Evolutionary conservation across 2,888 invertebrate species (phyloP).

Genomic region (Matsumyia berberina): DNA sequence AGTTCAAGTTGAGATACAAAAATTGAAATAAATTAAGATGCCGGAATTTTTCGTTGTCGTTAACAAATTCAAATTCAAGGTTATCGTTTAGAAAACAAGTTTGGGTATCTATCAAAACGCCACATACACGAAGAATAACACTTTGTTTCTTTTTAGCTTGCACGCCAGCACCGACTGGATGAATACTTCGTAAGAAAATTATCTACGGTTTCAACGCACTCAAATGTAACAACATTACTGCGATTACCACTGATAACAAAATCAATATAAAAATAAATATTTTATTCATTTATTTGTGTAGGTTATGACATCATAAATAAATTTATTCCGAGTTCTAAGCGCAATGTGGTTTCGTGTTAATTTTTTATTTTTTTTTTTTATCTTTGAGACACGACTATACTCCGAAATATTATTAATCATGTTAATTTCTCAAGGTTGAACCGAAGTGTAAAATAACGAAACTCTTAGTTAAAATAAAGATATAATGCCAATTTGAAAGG

Average conservation of each 20-base stretch:
- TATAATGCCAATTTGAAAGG: neutral
- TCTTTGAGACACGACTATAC: neutral
- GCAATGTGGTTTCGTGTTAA: slow-evolving; percentile 35
- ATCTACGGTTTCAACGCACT: slow-evolving; percentile 31
- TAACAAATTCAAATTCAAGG: slow-evolving; percentile 40
- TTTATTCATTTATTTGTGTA: slow-evolving; percentile 32
- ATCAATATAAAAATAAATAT: slow-evolving; percentile 30
- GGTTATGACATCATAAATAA: slow-evolving; percentile 70
- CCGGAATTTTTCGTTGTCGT: neutral
- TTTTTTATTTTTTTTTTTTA: slow-evolving; percentile 15
- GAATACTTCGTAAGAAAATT: neutral
- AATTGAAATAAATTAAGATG: neutral
- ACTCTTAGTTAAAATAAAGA: neutral
- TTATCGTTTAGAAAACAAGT: slow-evolving; percentile 10
- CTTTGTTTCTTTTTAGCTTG: neutral
- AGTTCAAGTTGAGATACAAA: neutral
- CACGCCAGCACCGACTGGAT: neutral
- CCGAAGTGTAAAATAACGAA: slow-evolving; percentile 4
- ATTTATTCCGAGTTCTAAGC: slow-evolving; percentile 47
- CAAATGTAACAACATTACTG: slow-evolving; percentile 13
- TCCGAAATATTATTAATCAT: neutral
- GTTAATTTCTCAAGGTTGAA: slow-evolving; percentile 29
- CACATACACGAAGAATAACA: neutral
- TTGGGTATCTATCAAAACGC: slow-evolving; percentile 15
- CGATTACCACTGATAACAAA: slow-evolving; percentile 55